phyloP scores from a whole-genome alignment of 1,140 invertebrate species.

The Diorhabda elongata region DNA sequence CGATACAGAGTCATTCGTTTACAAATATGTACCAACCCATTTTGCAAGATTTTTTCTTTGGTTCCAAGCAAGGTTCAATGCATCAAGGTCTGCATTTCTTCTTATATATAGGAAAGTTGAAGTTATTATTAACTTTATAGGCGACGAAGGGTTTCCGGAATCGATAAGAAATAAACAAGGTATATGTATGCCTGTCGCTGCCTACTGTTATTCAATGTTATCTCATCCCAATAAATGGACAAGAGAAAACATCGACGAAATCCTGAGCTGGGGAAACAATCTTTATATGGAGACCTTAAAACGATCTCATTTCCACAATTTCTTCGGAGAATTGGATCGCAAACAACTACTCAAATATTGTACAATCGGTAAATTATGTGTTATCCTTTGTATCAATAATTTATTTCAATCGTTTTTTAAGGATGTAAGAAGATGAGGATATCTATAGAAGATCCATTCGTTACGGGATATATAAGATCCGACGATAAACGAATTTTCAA shows the following conservation, averaged over 20 bases:
- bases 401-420: constrained; percentile 16
- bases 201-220: constrained; percentile 53
- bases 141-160: constrained; percentile 32
- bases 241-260: constrained; percentile 50
- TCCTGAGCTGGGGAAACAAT: constrained; percentile 50
- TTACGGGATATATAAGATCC: constrained; percentile 38
- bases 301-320: constrained; percentile 32
- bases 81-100: constrained; percentile 32
- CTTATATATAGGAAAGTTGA: background rate
- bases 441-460: constrained; percentile 37
- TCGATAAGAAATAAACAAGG: constrained; percentile 49
- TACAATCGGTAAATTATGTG: constrained; percentile 20
- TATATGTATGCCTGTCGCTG: constrained; percentile 52
- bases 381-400: background rate
- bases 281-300: constrained; percentile 43
- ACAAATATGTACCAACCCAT: constrained; percentile 47
- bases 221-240: constrained; percentile 54
- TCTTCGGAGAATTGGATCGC: constrained; percentile 29
- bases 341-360: constrained; percentile 36
- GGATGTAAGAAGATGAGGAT: constrained; percentile 39
- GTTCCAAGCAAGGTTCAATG: constrained; percentile 35
- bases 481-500: constrained; percentile 52
- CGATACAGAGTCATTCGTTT: constrained; percentile 53
- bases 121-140: constrained; percentile 17
- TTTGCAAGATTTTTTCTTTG: constrained; percentile 40